Evolutionary conservation across 2,888 invertebrate species (phyloP), one percentile per base, ranked within the genome.

Genomic region (Leucoptera coffeella): DNA sequence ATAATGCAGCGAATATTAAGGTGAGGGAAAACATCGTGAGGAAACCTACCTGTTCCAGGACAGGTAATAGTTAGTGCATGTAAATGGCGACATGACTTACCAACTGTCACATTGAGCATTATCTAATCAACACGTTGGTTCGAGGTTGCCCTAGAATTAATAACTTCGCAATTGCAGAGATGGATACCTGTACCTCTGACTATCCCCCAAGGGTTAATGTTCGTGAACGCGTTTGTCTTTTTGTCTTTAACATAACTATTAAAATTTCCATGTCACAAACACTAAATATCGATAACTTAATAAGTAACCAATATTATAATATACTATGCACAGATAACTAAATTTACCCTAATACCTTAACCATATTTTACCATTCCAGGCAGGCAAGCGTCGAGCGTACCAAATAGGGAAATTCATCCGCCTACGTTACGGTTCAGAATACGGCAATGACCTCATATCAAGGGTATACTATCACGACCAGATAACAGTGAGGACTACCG

Each of bases 361-460:
- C 24, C 13, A 12, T 8, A 14, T n/a, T 15, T 30, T 11, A 3
- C 8, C 4, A 9, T 32, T 30, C 2, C 46, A 67, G 65, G 34
- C 34, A 0, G 67, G 67, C 2, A 67, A 65, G 40, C 41, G 48
- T 2, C 38, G 50, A 19, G 51, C 53, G 0, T 67, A 46, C 35
- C 51, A 62, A 30, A 40, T 67, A 2, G 67, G 67, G 0, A 58
- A 62, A 32, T 59, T 47, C 40, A 39, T 51, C 20, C 50, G 49
- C 0, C 43, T 53, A 13, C 43, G 62, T 3, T 67, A 62, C 32
- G 62, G 65, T 0, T 14, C 31, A 2, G 14, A 9, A 11, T 17
- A 28, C n/a, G 26, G 26, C 13, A 17, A 17, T 17, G 10, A n/a
- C 13, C 6, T 11, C 14, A 21, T 22, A 17, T 17, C 17, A 7